Evolutionary conservation across 2,888 invertebrate species (phyloP), one percentile per base, ranked within the genome.

Genomic region (Torymus texanus): DNA sequence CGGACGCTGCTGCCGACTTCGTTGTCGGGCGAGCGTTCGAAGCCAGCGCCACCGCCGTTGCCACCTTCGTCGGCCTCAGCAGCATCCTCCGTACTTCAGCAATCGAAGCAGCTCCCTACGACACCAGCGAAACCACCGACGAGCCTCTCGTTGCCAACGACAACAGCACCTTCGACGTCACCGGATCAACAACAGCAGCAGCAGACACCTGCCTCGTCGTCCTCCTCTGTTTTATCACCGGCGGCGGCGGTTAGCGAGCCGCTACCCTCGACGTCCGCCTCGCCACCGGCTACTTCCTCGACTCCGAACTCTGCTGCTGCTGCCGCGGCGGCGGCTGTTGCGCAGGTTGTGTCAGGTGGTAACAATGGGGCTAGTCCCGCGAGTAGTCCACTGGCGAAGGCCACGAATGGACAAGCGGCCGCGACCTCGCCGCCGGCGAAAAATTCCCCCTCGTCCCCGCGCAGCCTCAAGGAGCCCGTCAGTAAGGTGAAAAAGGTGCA

Each of bases 1-100:
- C 93, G 95, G 89, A 94, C 94, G 88, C 93, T 94, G 91, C 93
- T 94, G 94, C 94, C 94, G 75, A 80, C 61, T 5, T 72, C 80
- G 56, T 16, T 78, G 2, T 70, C 29, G 24, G 59, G 8, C 56
- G 72, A 73, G n/a, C 75, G 75, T 14, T 8, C 41, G 41, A 41
- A 41, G 8, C 41, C 41, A 41, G 41, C 41, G 41, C 41, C 41
- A 41, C 41, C 41, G 41, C 41, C 41, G 41, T 8, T 41, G 41
- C 41, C 41, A 41, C 8, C 41, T 8, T 41, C 41, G 8, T 41
- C 41, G 41, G 8, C 41, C 41, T 41, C 41, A 41, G 41, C 41
- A 5, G 5, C 41, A 8, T 41, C 41, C 41, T 41, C 41, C 41
- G 8, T 41, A 8, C 41, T 41, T 8, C 41, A 41, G 8, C 41